Percentiles rank a stretch among this genome's conserved stretches.
Conservation (phyloP, 1,140 invertebrate species). For the Riptortus pedestris region DNA sequence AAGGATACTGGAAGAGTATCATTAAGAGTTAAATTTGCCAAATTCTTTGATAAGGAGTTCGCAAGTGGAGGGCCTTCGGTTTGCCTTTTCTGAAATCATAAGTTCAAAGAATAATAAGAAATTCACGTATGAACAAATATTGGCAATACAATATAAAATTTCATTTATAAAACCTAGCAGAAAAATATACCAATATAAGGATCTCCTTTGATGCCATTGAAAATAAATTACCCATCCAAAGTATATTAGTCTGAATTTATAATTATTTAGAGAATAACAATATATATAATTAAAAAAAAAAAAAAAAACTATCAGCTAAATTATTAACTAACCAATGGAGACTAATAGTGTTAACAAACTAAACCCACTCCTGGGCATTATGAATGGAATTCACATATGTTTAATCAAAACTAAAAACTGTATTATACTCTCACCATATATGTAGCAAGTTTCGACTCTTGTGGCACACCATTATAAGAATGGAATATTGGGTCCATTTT, state of each 20-base stretch:
- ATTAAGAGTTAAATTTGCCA: slow-evolving; percentile 28
- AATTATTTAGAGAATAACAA: too few species aligned
- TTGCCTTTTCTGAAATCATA: slow-evolving; percentile 30
- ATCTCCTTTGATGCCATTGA: background rate
- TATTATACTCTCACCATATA: slow-evolving; percentile 56
- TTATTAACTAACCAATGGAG: too few species aligned
- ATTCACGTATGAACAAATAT: too few species aligned
- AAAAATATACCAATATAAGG: background rate
- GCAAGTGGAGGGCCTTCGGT: slow-evolving; percentile 28
- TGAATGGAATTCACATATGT: slow-evolving; percentile 12
- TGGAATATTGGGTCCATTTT: slow-evolving; percentile 43
- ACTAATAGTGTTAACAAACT: too few species aligned
- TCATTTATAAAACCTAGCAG: too few species aligned
- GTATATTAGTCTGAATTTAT: too few species aligned
- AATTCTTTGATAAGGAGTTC: slow-evolving; percentile 29
- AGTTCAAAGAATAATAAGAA: too few species aligned
- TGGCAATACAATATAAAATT: too few species aligned
- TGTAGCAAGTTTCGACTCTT: slow-evolving; percentile 73
- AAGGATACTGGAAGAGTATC: slow-evolving; percentile 27
- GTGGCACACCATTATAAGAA: slow-evolving; percentile 61
- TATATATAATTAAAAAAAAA: too few species aligned
- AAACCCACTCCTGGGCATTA: too few species aligned
- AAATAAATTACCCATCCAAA: background rate
- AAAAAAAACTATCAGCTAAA: too few species aligned
- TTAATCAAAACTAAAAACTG: slow-evolving; percentile 15